Percentiles rank a stretch among this genome's conserved stretches.
Evolutionary conservation across 2,113 vertebrate genomes (phyloP).

Genomic region (Phalacrocorax brasilianus): DNA sequence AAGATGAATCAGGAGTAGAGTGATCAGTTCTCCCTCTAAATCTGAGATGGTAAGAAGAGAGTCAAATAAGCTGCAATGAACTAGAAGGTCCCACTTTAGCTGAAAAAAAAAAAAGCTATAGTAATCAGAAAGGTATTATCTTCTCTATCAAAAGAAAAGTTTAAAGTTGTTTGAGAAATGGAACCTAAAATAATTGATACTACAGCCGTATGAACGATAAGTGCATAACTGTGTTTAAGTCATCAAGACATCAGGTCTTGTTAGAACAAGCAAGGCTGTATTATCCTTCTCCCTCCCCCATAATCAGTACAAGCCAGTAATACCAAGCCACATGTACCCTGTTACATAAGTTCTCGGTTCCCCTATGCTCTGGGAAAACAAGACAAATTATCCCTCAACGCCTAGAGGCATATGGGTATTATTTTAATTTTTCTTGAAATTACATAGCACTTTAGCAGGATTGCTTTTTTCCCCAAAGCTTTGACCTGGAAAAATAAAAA

Average conservation of each 20-base stretch:
- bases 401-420: not conserved
- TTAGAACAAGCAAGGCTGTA: constrained; percentile 5
- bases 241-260: not conserved
- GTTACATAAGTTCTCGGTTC: not conserved
- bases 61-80: not conserved
- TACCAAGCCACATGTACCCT: not conserved
- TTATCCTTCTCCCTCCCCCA: not conserved
- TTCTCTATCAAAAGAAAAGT: not conserved
- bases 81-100: not conserved
- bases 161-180: not conserved
- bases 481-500: not conserved
- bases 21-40: not conserved
- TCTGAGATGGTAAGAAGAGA: not conserved
- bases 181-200: not conserved
- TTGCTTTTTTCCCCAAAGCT: not conserved
- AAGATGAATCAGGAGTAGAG: not conserved
- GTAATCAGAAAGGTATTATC: not conserved
- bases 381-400: not conserved
- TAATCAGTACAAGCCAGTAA: not conserved
- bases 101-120: not conserved
- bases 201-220: not conserved
- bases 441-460: not conserved
- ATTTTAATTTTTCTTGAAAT: not conserved
- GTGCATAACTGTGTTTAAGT: not conserved
- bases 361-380: not conserved